Evolutionary conservation across 1,140 invertebrate species (phyloP), one percentile per base, ranked within the genome.

Genomic region (Lepidostoma basale): DNA sequence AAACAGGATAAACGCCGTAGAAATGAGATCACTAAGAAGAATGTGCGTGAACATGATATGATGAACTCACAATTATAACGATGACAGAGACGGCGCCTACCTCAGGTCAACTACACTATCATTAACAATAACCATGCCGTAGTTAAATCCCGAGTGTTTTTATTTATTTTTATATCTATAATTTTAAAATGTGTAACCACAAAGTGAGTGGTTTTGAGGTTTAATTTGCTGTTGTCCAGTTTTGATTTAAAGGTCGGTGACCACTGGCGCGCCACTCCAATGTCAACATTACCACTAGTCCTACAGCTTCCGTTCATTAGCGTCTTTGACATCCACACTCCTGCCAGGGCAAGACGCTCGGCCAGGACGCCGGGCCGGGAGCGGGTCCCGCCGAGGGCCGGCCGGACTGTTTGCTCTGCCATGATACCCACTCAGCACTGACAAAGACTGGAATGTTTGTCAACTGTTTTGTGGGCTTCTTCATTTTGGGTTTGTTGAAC

Each of bases 251-350:
- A 36, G 9, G n/a, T 59, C 14, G 3, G 4, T 39, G 3, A 20
- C 33, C 42, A 49, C 26, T 63, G 42, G 42, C 60, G 60, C 60
- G 28, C 60, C 62, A 54, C 62, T 39, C 40, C 30, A 52, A 25
- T 68, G 70, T 72, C 60, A 72, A 72, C 54, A 72, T 20, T 25
- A 60, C 65, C 54, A 68, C 66, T 68, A 66, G 70, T 65, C 62
- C 52, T 40, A 72, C 70, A 62, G 70, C 70, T 72, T 68, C 70
- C 66, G 70, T 72, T 72, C 70, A 72, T 72, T 72, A 72, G 70
- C 70, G 70, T 72, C 70, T 72, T 72, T 72, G 70, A 68, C 70
- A 72, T 45, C 65, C 36, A 67, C 52, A 63, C 67, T 68, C 45
- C 42, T 52, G 25, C 58, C 52, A 16, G 54, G 40, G 23, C 28